Conservation (phyloP, 2,888 invertebrate species). For the Tinea semifulvella region DNA sequence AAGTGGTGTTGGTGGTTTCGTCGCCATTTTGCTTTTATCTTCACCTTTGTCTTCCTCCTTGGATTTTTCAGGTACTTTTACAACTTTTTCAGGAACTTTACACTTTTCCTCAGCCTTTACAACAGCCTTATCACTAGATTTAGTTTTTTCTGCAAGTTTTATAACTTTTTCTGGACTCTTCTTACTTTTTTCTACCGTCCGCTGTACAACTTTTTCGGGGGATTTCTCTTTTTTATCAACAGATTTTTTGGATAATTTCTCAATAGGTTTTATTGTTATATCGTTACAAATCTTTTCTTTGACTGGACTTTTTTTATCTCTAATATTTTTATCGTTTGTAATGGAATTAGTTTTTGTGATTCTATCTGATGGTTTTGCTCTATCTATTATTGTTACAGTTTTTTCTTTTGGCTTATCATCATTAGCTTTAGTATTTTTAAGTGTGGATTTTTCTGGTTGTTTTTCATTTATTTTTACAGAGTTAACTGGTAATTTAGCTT, state of each 20-base stretch:
- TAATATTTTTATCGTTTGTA: conserved; percentile 1
- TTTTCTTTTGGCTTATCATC: conserved; percentile 56
- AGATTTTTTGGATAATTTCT: conserved; percentile 18
- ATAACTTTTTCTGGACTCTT: conserved; percentile 21
- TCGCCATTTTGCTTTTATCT: conserved; percentile 48
- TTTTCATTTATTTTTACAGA: conserved; percentile 33
- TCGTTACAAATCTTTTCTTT: conserved; percentile 2
- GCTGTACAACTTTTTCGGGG: conserved; percentile 13
- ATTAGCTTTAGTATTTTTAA: conserved; percentile 48
- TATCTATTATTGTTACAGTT: conserved; percentile 50
- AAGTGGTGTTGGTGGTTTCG: conserved; percentile 49
- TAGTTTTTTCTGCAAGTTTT: conserved; percentile 22
- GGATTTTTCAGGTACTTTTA: conserved; percentile 23
- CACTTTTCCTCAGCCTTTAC: conserved; percentile 22
- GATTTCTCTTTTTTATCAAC: conserved; percentile 19
- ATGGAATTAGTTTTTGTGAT: conserved; percentile 23
- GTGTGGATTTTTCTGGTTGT: conserved; percentile 36
- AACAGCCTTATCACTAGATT: conserved; percentile 22
- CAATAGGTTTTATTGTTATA: conserved; percentile 8
- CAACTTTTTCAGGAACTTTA: conserved; percentile 24
- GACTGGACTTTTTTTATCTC: conserved; percentile 24
- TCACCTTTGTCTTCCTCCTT: conserved; percentile 33
- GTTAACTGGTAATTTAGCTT: conserved; percentile 32
- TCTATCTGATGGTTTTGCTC: conserved; percentile 32
- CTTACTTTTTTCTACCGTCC: conserved; percentile 16